Evolutionary conservation across 35 echinoderm and acorn worm species (phyloP).

Genomic region (Eucidaris tribuloides): DNA sequence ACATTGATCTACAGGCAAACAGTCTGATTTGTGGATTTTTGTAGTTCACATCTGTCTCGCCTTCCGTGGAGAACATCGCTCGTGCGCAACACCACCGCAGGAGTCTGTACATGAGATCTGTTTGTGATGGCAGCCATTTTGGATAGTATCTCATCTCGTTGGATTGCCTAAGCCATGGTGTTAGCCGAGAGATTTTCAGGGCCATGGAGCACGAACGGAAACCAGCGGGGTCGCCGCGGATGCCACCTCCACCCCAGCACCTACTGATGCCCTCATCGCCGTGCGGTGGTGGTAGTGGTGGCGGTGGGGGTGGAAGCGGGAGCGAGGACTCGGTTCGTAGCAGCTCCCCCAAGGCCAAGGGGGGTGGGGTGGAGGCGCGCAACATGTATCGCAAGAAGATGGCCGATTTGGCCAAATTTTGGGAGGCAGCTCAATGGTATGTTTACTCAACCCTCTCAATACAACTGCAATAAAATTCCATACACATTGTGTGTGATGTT

Average conservation of each 20-base stretch:
- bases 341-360: background rate
- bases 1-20: too few species aligned
- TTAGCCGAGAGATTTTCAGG: too few species aligned
- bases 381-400: constrained; percentile 19
- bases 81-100: background rate
- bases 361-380: background rate
- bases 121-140: constrained; percentile 12
- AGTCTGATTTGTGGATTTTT: too few species aligned
- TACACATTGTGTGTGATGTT: too few species aligned
- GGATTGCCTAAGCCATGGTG: constrained; percentile 8
- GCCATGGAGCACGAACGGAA: too few species aligned
- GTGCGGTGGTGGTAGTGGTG: background rate
- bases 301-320: background rate
- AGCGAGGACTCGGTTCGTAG: too few species aligned
- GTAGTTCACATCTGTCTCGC: too few species aligned
- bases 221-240: too few species aligned
- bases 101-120: background rate
- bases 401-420: constrained; percentile 22
- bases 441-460: too few species aligned
- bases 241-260: too few species aligned
- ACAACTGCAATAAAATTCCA: too few species aligned
- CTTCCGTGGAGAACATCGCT: too few species aligned
- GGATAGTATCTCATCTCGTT: constrained; percentile 6
- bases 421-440: constrained; percentile 18
- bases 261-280: background rate